Evolutionary conservation across 2,888 invertebrate species (phyloP), one percentile per base, ranked within the genome.

Genomic region (Operophtera brumata): DNA sequence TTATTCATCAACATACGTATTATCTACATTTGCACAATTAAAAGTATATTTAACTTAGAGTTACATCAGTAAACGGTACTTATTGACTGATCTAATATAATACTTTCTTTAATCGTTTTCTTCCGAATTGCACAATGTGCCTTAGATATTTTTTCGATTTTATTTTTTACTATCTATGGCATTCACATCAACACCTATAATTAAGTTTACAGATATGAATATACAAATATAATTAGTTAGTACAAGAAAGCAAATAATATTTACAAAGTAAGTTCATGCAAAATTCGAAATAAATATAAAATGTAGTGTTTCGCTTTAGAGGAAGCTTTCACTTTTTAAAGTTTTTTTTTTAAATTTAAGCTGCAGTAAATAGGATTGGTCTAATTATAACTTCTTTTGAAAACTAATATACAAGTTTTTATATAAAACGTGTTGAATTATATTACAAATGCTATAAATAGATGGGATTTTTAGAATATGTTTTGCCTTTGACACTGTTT

Each of bases 1-100:
- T 90, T 90, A 90, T 88, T 89, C 89, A 85, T 88, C 88, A 90
- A 90, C 90, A 88, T 90, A 88, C 86, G 85, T 88, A 84, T 86
- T 90, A 89, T 88, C 89, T 90, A 90, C 89, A 90, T 86, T 86
- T 87, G 86, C 87, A 87, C 87, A 88, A 85, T 83, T 84, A 80
- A 76, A 71, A 75, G 74, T 80, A 83, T 78, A 79, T 83, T 83
- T 75, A 83, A 82, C 84, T 84, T 86, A 84, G 74, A 82, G 78
- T 83, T 80, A 80, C 78, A 86, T 83, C 84, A 84, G 84, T 81
- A 72, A 78, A 77, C 62, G 64, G 80, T 77, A 78, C 74, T 71
- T 75, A 76, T 62, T 57, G 70, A 82, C 83, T 84, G 80, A 82
- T 70, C 78, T 83, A 86, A 86, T 70, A 79, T 83, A 86, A 86